Conservation (phyloP, 2,113 vertebrate genomes). For the Rhinichthys klamathensis region DNA sequence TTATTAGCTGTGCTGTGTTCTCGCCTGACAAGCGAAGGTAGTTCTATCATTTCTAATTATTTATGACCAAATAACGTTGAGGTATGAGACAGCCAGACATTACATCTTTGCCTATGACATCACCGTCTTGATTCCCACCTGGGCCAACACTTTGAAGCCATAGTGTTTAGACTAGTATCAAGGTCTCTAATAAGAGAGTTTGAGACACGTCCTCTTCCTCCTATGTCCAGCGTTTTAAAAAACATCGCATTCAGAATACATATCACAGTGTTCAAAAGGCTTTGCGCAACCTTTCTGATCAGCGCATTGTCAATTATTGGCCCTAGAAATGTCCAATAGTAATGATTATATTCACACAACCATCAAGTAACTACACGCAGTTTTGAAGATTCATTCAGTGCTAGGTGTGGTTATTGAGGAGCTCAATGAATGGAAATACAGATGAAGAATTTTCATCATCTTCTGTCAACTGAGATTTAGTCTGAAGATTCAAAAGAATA, state of each 20-base stretch:
- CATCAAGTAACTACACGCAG: conserved; percentile 23
- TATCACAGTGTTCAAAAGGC: background rate
- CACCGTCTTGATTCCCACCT: conserved; percentile 52
- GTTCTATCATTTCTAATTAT: conserved; percentile 63
- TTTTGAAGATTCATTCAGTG: conserved; percentile 3
- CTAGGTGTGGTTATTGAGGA: conserved; percentile 41
- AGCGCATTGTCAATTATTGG: background rate
- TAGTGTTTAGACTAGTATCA: conserved; percentile 3
- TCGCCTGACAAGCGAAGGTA: conserved; percentile 60
- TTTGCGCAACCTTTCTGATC: background rate
- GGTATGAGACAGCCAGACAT: conserved; percentile 49
- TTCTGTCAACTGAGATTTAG: conserved; percentile 45
- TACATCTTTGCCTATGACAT: conserved; percentile 51
- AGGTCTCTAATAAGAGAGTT: conserved; percentile 37
- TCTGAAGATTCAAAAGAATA: conserved; percentile 40
- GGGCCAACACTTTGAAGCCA: conserved; percentile 29
- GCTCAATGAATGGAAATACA: conserved; percentile 9
- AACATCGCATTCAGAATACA: background rate
- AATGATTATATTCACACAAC: conserved; percentile 28
- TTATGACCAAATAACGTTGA: conserved; percentile 57
- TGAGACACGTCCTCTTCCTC: background rate
- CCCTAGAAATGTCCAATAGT: background rate
- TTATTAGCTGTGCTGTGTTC: conserved; percentile 73
- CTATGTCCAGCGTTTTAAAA: background rate
- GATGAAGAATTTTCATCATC: conserved; percentile 10